Base-by-base conservation (phyloP, 2,797 vertebrate species). In the Varecia variegata region DNA sequence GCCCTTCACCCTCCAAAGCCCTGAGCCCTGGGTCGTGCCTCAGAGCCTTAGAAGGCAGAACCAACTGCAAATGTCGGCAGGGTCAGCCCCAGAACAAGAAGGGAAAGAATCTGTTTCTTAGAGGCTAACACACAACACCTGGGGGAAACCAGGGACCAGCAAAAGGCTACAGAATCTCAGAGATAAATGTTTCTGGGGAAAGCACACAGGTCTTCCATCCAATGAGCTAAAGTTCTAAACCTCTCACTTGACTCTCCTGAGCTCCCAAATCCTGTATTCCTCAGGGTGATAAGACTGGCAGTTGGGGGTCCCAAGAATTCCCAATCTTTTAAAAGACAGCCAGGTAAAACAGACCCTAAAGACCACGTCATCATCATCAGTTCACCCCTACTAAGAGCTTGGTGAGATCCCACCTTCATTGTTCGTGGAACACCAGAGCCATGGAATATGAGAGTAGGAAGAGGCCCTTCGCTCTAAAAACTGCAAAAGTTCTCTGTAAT, bases 241-340 rank as follows among this genome's bases (percentile, higher is more conserved):
- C 23, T 47, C 65, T 88, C 70, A 23, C 4, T 32, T 73, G 52
- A 56, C 68, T 45, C 70, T 67, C 38, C 35, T 32, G 17, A 73
- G 38, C 23, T 70, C 56, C 40, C 62, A 74, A 88, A 71, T 7
- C 83, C 32, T 91, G 21, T 32, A 68, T 43, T 60, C 35, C 68
- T 92, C 32, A 38, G 30, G 83, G 17, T 27, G 23, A 70, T 20
- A 58, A 3, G 77, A 73, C 2, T 58, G 30, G 76, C 79, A 76
- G 38, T 20, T 7, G 5, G 77, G 13, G 13, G 43, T 76, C 38
- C 35, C 52, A 68, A 56, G 54, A 80, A 43, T 80, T 68, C 3
- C 32, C 52, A 88, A 40, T n/a, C 54, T 84, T 94, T 96, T 47
- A 68, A 89, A 80, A 65, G 74, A 93, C 4, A 52, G 7, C n/a